These are phyloP conservation scores for Drosophila pachea DNA, from an alignment of 1,140 invertebrate species.

Conservation along the genomic window DNA sequence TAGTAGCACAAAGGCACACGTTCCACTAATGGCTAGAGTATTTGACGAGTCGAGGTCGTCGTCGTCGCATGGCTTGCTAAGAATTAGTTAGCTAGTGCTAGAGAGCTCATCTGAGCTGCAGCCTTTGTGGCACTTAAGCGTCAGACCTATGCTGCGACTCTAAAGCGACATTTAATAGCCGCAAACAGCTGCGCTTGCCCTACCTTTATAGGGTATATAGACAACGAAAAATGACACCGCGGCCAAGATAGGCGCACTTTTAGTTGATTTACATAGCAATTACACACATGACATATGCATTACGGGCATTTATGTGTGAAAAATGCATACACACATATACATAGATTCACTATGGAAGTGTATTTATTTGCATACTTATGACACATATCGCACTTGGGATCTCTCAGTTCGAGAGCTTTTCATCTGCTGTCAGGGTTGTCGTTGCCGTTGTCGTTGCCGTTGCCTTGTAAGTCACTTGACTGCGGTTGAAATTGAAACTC, in stretches of 20 bases:
- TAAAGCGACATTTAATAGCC: too few relatives aligned
- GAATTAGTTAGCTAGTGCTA: background rate
- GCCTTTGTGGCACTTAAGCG: too few relatives aligned
- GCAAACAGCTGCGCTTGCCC: too few relatives aligned
- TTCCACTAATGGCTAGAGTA: conserved; percentile 41
- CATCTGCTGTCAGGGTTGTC: conserved; percentile 16
- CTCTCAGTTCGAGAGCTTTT: conserved; percentile 43
- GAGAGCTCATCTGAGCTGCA: too few relatives aligned
- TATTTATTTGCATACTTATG: conserved; percentile 27
- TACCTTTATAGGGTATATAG: conserved; percentile 29
- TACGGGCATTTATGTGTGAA: background rate
- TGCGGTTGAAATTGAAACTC: conserved; percentile 70
- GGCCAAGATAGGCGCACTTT: conserved; percentile 56
- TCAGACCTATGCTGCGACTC: too few relatives aligned
- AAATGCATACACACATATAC: background rate
- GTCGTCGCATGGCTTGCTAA: background rate
- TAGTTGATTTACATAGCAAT: conserved; percentile 60
- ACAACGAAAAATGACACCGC: conserved; percentile 21
- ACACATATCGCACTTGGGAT: conserved; percentile 40
- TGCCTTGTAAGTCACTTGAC: conserved; percentile 65
- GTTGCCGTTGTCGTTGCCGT: conserved; percentile 15
- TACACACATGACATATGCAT: conserved; percentile 11
- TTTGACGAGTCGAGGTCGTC: conserved; percentile 55
- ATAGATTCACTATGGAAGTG: conserved; percentile 1
- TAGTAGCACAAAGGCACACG: conserved; percentile 1